Base-by-base conservation (phyloP, 2,113 vertebrate genomes). In the mouse (Mus musculus) region DNA sequence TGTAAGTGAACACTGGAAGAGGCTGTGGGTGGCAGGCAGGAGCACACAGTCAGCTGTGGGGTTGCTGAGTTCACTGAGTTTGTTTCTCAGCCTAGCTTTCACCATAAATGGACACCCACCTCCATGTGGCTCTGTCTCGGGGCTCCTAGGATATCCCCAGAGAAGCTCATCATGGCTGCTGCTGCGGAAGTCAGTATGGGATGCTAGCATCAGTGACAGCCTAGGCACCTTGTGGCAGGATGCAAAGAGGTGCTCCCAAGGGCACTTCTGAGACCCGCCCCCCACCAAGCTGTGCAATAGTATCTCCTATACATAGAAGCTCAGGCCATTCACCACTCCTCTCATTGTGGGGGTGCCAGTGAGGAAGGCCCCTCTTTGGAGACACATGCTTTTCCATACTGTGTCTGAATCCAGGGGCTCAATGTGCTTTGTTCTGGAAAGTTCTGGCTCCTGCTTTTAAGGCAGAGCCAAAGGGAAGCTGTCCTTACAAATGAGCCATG, bases 401-500 rank as follows among this genome's bases (percentile, higher is more conserved):
- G 63, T 33, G 54, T 33, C 65, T 46, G 69, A 73, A 14, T 9
- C 11, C 16, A 42, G 65, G 65, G 52, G 67, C n/a, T 72, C 52
- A 14, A 0, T 14, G 9, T 22, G 52, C 17, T 71, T 75, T 13
- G 69, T 86, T 61, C 33, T 52, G 22, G 56, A 75, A 24, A 85
- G 61, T 73, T 42, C 52, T 72, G 49, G 36, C 36, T 56, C 69
- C 81, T 17, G 22, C 33, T 54, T 72, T 54, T 87, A 52, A 69
- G 46, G 19, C 95, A 96, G 26, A 75, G 54, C 54, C 71, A 95
- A 96, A 84, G 95, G 65, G 65, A 30, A 97, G 69, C 69, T 17
- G 80, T 87, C 88, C 75, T 78, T 81, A 91, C 91, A 7, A 26
- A 42, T 42, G 90, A 95, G 97, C 96, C 94, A 76, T 87, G 95